phyloP scores from a whole-genome alignment of 2,113 vertebrate species.

The Malurus elegans region DNA sequence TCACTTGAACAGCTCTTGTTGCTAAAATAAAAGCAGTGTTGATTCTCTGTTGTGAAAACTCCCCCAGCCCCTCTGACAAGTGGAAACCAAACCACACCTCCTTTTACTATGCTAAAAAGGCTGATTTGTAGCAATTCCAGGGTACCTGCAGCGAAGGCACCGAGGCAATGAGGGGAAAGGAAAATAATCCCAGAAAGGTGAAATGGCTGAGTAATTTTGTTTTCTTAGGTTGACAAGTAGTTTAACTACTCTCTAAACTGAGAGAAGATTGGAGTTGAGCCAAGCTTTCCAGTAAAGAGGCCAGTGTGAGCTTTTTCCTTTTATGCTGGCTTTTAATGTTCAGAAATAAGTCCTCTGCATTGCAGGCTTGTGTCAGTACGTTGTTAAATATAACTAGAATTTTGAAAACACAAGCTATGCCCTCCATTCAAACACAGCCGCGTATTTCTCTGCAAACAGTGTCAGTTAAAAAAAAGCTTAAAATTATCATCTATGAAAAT shows the following conservation, averaged over 20 bases:
- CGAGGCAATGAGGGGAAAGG: not conserved
- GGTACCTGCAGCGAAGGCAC: not conserved
- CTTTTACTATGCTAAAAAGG: not conserved
- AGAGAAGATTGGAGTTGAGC: not conserved
- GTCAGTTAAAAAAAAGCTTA: not conserved
- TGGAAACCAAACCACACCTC: not conserved
- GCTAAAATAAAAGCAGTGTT: constrained; percentile 59
- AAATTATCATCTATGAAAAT: not conserved
- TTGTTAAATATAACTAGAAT: not conserved
- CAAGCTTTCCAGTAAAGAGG: not conserved
- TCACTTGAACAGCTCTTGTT: constrained; percentile 45
- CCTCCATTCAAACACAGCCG: not conserved
- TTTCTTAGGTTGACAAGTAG: not conserved
- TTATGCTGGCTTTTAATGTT: not conserved
- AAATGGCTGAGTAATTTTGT: not conserved
- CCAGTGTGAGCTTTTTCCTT: not conserved
- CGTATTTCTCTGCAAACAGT: not conserved
- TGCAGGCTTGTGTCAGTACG: not conserved
- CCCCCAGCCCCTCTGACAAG: constrained; percentile 4
- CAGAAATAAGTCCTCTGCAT: not conserved
- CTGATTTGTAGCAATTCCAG: not conserved
- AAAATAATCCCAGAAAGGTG: not conserved
- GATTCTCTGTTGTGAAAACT: constrained; percentile 36
- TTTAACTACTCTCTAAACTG: not conserved
- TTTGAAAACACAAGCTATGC: not conserved